Percentiles rank a stretch among this genome's conserved stretches.
These are phyloP conservation scores for Nibea albiflora DNA, from an alignment of 2,113 vertebrate genomes.

Conservation along the genomic window DNA sequence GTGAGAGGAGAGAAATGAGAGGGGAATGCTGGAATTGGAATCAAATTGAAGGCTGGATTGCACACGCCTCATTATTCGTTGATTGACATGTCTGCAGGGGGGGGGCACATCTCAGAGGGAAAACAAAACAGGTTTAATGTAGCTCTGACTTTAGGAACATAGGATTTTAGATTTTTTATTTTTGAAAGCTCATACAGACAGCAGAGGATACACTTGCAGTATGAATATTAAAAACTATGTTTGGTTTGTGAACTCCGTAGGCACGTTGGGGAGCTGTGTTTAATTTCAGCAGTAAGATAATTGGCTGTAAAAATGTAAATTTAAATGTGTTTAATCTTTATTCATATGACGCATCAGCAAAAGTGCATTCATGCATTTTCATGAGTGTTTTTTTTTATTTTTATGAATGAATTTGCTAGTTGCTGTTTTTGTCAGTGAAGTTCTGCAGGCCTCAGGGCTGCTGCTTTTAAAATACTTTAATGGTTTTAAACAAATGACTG, in stretches of 20 bases:
- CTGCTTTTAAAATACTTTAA: not conserved
- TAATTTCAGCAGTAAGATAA: conserved; percentile 25
- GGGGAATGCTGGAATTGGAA: conserved; percentile 29
- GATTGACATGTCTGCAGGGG: conserved; percentile 57
- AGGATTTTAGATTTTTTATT: conserved; percentile 11
- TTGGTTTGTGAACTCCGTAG: conserved; percentile 7
- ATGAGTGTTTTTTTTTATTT: not conserved
- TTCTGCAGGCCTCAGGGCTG: not conserved
- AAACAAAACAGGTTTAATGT: conserved; percentile 37
- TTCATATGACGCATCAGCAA: conserved; percentile 35
- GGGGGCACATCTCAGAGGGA: not conserved
- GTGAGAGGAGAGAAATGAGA: conserved; percentile 48
- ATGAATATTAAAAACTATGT: conserved; percentile 18
- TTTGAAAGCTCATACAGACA: not conserved
- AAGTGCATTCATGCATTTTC: conserved; percentile 41
- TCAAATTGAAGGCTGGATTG: conserved; percentile 17
- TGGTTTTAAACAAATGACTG: not conserved
- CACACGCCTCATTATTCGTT: conserved; percentile 52
- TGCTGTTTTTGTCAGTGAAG: not conserved
- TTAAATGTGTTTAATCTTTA: conserved; percentile 22
- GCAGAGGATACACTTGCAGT: not conserved
- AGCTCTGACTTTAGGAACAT: conserved; percentile 4
- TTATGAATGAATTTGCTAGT: conserved; percentile 1
- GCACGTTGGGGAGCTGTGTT: conserved; percentile 8
- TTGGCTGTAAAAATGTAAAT: conserved; percentile 44